A percentile compares a stretch with the other conserved stretches of the same genome.
These are phyloP conservation scores for Amphiprion percula DNA, from an alignment of 2,113 vertebrate genomes.

Conservation along the genomic window DNA sequence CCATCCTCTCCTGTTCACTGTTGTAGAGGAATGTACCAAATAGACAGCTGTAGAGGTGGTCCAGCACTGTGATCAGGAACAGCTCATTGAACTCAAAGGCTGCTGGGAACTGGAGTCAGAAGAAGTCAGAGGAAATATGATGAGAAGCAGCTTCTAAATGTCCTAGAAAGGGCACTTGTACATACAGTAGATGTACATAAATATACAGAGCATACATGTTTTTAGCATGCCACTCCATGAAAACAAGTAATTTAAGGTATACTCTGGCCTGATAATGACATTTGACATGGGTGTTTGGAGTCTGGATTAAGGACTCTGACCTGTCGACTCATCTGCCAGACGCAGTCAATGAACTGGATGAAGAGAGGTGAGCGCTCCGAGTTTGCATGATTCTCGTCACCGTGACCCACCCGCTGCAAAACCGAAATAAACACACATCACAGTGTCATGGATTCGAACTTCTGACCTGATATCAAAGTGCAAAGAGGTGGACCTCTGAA, in stretches of 20 bases:
- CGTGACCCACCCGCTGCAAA: constrained; percentile 92
- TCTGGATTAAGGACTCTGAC: constrained; percentile 73
- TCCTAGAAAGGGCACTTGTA: no score
- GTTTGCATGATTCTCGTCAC: constrained; percentile 92
- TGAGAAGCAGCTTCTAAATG: no score
- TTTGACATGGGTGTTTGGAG: background rate
- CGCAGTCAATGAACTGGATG: constrained; percentile 97
- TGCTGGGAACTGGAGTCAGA: constrained; percentile 90
- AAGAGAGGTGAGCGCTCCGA: constrained; percentile 97
- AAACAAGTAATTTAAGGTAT: no score
- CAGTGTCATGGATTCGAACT: background rate
- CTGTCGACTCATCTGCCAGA: constrained; percentile 99
- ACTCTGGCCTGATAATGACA: no score
- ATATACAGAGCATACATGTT: no score
- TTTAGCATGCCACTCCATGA: no score
- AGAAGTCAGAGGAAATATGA: background rate
- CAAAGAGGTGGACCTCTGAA: no score
- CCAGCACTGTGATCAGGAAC: constrained; percentile 94
- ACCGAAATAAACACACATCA: background rate
- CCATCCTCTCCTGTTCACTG: constrained; percentile 91
- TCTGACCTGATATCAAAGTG: background rate
- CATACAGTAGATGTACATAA: no score
- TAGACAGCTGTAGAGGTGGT: constrained; percentile 97
- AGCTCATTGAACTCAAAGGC: constrained; percentile 98
- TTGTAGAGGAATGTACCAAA: constrained; percentile 97